Evolutionary conservation across 1,140 invertebrate species (phyloP), one percentile per base, ranked within the genome.

Genomic region (Bombus sylvicola): DNA sequence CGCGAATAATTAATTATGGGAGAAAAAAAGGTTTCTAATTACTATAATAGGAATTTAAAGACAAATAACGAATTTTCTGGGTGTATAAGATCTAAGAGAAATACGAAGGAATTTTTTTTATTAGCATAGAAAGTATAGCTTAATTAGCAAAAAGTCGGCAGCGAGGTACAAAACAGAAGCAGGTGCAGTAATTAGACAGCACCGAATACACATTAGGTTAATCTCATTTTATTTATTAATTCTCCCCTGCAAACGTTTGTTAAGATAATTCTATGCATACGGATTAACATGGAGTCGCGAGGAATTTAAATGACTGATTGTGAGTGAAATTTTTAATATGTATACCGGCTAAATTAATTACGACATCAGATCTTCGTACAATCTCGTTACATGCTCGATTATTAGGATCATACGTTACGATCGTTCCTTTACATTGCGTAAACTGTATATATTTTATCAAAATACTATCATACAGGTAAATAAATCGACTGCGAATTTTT

Each of bases 161-260:
- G 22, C 22, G 18, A 13, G 5, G 4, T 41, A 39, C 3, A 31
- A 72, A 81, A n/a, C 22, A n/a, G 15, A 5, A 37, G 25, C 28
- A 62, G 57, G 5, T 41, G 37, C 75, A 1, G 57, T 77, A 77
- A 77, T 77, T 77, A 77, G 53, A 31, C 53, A 18, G 57, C 18
- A n/a, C 28, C 37, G 57, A 62, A 39, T 31, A 41, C 18, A 39
- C n/a, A 43, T 28, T 81, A 72, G 10, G 18, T 69, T 72, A 59
- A 59, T 81, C n/a, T 22, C 34, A 15, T 31, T 59, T 77, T 62
- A 41, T 62, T 53, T 62, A 72, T 72, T 37, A 72, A 81, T n/a
- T 25, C 28, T 1, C 34, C 69, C 57, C 15, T 72, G 13, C 3
- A 68, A 68, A 39, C n/a, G n/a, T 53, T 47, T 10, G 12, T 57